Conservation (phyloP, 2,797 vertebrate genomes). For the Anas bernieri region DNA sequence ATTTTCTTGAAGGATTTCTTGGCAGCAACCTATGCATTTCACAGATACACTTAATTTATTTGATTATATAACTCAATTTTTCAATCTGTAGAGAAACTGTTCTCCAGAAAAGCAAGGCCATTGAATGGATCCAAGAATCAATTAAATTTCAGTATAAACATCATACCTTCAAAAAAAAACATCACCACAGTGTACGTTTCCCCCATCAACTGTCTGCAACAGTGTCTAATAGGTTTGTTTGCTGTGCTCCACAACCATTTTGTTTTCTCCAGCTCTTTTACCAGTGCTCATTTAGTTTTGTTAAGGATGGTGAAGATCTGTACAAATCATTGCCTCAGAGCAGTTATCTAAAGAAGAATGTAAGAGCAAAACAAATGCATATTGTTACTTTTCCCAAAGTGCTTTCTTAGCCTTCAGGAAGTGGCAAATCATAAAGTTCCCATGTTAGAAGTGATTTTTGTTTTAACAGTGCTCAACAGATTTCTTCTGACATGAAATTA, state of each 20-base stretch:
- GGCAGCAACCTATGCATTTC: background rate
- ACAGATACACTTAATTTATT: background rate
- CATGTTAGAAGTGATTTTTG: background rate
- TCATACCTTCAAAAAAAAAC: background rate
- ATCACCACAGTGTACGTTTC: background rate
- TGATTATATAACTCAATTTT: background rate
- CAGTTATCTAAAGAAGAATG: background rate
- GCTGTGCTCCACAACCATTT: background rate
- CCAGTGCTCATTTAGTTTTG: background rate
- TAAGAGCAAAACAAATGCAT: background rate
- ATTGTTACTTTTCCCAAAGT: background rate
- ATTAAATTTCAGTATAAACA: background rate
- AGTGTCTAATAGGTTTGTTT: background rate
- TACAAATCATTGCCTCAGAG: background rate
- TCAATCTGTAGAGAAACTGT: background rate
- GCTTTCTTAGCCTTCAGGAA: background rate
- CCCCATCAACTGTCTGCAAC: background rate
- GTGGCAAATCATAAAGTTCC: background rate
- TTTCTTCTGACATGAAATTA: background rate
- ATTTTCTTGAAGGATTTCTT: slow-evolving; percentile 9
- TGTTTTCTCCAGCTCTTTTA: background rate
- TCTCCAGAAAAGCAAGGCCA: background rate
- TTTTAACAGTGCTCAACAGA: background rate
- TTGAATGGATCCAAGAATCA: background rate
- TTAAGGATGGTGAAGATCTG: background rate